Evolutionary conservation across 2,797 vertebrate species (phyloP), one percentile per base, ranked within the genome.

Genomic region (Tapera naevia): DNA sequence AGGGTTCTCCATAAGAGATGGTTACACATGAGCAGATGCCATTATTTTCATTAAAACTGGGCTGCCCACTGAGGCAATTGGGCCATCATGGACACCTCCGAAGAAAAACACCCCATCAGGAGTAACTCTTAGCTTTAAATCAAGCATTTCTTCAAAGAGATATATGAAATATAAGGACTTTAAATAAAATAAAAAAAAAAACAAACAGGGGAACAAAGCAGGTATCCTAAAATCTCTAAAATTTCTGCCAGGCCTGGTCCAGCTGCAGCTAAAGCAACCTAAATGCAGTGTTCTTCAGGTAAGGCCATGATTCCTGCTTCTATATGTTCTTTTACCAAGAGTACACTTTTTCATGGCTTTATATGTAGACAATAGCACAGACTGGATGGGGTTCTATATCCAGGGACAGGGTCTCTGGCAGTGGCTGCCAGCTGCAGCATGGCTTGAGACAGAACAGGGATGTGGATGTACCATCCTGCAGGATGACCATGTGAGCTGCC

Each of bases 21-120:
- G 86, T 56, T 92, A 90, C 61, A 82, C 11, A 35, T 19, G 67
- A 92, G 37, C 16, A 32, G 91, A 80, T 53, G 87, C 13, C 9
- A 46, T 92, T 85, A 80, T 91, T 80, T 91, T 89, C 67, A 95
- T 90, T 97, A 94, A 95, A 97, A 85, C 74, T 74, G 33, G 56
- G 71, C 71, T 85, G 65, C 48, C 60, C 90, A 18, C 85, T 95
- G 74, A 69, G 32, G 78, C 67, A 82, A 62, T 32, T 76, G 84
- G 50, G 48, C 67, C 65, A 94, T 93, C 75, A 66, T 4, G 35
- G 61, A 75, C 72, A 91, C 22, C 23, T 74, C n/a, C n/a, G n/a
- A n/a, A n/a, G 80, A 86, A 94, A 91, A 80, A 4, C 17, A 69
- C 18, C 23, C 35, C 41, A 64, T 23, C 33, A 89, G 57, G 57